Conservation (phyloP, 1,140 invertebrate species). For the Acromyrmex heyeri region DNA sequence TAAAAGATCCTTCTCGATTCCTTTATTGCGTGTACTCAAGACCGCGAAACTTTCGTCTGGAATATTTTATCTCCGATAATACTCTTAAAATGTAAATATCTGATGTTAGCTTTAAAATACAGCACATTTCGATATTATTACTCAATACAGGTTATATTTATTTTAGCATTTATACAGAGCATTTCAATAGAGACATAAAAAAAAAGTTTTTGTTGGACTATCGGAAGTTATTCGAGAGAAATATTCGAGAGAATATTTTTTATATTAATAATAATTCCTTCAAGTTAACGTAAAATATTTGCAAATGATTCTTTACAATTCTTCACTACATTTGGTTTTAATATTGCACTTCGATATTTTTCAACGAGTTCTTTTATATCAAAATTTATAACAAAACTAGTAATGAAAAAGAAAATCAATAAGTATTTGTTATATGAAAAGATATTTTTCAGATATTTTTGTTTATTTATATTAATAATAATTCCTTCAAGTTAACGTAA, state of each 20-base stretch:
- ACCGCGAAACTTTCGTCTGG: neutral
- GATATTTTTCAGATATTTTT: slow-evolving; percentile 11
- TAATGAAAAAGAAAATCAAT: neutral
- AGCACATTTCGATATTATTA: neutral
- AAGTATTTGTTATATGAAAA: neutral
- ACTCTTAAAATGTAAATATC: neutral
- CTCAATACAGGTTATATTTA: neutral
- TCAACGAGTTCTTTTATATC: neutral
- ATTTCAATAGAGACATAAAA: neutral
- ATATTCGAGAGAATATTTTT: neutral
- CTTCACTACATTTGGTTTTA: neutral
- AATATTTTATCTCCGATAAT: neutral
- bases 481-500: neutral
- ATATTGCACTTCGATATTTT: slow-evolving; percentile 2
- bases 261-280: neutral
- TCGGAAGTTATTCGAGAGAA: neutral
- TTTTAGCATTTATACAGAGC: neutral
- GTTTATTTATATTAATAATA: neutral
- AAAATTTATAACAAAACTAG: neutral
- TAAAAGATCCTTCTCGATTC: neutral
- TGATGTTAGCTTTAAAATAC: neutral
- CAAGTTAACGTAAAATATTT: neutral
- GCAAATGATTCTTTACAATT: neutral
- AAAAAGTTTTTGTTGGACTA: neutral
- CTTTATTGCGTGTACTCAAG: neutral